Conservation (phyloP, 2,113 vertebrate species). For the Acanthochromis polyacanthus region DNA sequence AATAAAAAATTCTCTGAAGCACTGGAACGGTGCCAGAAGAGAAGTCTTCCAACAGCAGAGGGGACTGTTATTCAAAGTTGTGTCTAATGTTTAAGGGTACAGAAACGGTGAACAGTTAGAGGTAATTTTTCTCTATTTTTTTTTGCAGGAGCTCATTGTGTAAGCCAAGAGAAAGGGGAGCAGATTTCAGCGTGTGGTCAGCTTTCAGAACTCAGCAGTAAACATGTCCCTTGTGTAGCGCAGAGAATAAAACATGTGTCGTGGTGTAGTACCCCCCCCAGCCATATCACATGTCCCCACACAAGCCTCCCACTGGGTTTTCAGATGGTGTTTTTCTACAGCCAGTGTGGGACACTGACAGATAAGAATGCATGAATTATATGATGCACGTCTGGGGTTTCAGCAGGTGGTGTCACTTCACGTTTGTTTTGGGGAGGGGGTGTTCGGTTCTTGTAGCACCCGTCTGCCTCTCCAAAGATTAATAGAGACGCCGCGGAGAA, state of each 20-base stretch:
- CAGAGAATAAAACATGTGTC: conserved; percentile 73
- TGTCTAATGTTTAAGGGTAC: conserved; percentile 48
- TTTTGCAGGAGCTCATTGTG: conserved; percentile 34
- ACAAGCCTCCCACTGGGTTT: conserved; percentile 66
- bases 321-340: conserved; percentile 58
- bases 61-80: conserved; percentile 20
- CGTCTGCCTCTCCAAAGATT: conserved; percentile 76
- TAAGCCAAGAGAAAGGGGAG: conserved; percentile 26
- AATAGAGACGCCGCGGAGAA: conserved; percentile 72
- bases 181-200: conserved; percentile 54
- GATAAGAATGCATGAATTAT: conserved; percentile 71
- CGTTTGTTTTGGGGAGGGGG: conserved; percentile 61
- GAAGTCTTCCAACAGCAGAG: conserved; percentile 33
- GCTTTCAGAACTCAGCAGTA: conserved; percentile 58
- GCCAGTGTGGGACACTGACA: conserved; percentile 63
- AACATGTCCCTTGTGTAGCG: conserved; percentile 47
- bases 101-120: conserved; percentile 59
- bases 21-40: conserved; percentile 48
- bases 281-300: conserved; percentile 66
- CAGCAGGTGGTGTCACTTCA: conserved; percentile 69
- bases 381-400: conserved; percentile 74
- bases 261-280: conserved; percentile 36
- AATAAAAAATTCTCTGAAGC: conserved; percentile 36
- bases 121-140: conserved; percentile 48
- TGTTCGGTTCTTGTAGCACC: conserved; percentile 56